Evolutionary conservation across 2,888 invertebrate genomes (phyloP).

Genomic region (Rhingia rostrata): DNA sequence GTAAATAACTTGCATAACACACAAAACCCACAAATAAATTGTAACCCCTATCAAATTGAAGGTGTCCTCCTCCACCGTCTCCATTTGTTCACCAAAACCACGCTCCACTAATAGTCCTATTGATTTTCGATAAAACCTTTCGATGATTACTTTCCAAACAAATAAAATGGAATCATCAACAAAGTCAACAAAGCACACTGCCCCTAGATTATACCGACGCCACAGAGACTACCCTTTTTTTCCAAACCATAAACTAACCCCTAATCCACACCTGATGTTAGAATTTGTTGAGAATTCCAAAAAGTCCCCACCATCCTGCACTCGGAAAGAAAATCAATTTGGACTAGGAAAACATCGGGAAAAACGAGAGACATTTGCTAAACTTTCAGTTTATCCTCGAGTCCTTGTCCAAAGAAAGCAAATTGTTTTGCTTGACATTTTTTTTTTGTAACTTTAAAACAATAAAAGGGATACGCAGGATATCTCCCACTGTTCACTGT

Average conservation of each 20-base stretch:
- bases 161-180: slow-evolving; percentile 6
- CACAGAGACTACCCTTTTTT: slow-evolving; percentile 2
- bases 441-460: slow-evolving; percentile 5
- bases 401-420: slow-evolving; percentile 5
- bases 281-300: not conserved
- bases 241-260: not conserved
- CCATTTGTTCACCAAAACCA: not conserved
- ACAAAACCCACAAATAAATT: too few relatives aligned
- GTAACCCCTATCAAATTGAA: too few relatives aligned
- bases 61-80: too few relatives aligned
- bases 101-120: not conserved
- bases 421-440: not conserved
- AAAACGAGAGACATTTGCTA: slow-evolving; percentile 2
- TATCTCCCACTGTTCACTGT: slow-evolving; percentile 20
- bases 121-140: slow-evolving; percentile 15
- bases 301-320: not conserved
- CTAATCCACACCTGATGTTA: not conserved
- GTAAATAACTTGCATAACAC: too few relatives aligned
- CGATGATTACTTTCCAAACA: not conserved
- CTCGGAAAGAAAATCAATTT: slow-evolving; percentile 13
- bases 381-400: slow-evolving; percentile 9
- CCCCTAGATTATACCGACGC: slow-evolving; percentile 2
- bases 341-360: not conserved
- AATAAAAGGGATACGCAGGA: slow-evolving; percentile 22
- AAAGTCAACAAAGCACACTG: not conserved